Evolutionary conservation across 1,140 invertebrate genomes (phyloP), one percentile per base, ranked within the genome.

Genomic region (Tetragnatha versicolor): DNA sequence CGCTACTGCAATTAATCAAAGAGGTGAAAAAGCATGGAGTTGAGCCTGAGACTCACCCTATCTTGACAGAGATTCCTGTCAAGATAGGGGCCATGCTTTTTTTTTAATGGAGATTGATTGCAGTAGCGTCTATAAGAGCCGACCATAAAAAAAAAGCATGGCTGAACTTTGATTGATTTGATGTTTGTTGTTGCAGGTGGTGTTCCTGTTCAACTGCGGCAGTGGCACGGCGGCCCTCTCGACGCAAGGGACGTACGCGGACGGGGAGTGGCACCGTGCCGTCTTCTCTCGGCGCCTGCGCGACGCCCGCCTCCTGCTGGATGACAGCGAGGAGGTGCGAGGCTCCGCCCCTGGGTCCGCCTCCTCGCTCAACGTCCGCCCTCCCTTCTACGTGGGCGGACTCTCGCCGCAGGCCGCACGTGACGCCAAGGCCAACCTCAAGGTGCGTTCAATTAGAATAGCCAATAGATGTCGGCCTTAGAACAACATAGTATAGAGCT

Each of bases 201-300:
- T 90, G 63, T 94, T 91, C 82, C 87, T 88, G 2, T 94, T 92
- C 82, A 90, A 92, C 82, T 93, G 90, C 85, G 93, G 93, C 35
- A 90, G 87, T 22, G 92, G 90, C n/a, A 85, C 89, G 0, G 91
- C 88, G 0, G 79, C 87, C 0, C 84, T 97, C 0, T 83, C 85
- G 2, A 87, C 85, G 31, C 83, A 88, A 0, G 83, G 84, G 2
- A 87, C 86, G 12, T 91, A 94, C 76, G 92, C 94, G 82, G 95
- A 98, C 85, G 91, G 91, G 9, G 83, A 91, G 39, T 98, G 96
- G 97, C 97, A 99, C 84, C 90, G 88, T 0, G 89, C 93, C 0
- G 86, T 87, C 14, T 89, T 93, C 81, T 90, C 88, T 45, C 86
- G 82, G 39, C 84, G 83, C 80, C 81, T 75, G 6, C 63, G 60